phyloP scores from a whole-genome alignment of 2,888 invertebrate species.

The Resseliella maxima region DNA sequence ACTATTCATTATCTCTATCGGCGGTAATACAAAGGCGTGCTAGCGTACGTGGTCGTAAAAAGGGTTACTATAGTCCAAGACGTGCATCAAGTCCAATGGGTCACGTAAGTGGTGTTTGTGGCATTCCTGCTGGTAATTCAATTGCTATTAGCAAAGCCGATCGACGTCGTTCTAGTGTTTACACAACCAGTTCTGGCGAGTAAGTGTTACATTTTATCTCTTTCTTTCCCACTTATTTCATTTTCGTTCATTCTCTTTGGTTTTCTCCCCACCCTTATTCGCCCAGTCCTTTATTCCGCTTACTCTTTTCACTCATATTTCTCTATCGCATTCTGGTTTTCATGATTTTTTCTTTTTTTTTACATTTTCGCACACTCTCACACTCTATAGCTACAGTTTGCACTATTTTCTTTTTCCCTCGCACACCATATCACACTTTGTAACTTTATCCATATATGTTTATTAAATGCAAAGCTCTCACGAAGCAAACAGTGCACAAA shows the following conservation, averaged over 20 bases:
- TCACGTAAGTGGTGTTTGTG: conserved; percentile 64
- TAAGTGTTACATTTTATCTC: conserved; percentile 67
- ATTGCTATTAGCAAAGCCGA: conserved; percentile 61
- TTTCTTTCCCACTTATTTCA: neutral
- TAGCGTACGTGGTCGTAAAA: conserved; percentile 76
- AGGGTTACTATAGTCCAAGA: conserved; percentile 72
- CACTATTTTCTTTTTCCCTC: too few species aligned
- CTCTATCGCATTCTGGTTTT: too few species aligned
- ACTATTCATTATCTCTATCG: conserved; percentile 87
- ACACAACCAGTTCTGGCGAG: conserved; percentile 90
- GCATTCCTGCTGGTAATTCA: conserved; percentile 60
- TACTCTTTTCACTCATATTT: too few species aligned
- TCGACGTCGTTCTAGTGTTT: conserved; percentile 77
- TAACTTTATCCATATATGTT: neutral
- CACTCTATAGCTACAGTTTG: too few species aligned
- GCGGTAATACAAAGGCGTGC: conserved; percentile 85
- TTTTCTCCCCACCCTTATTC: too few species aligned
- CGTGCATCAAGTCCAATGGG: conserved; percentile 72
- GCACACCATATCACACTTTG: too few species aligned
- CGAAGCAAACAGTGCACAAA: neutral
- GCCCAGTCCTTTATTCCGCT: too few species aligned
- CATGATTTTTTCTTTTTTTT: too few species aligned
- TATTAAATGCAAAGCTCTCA: too few species aligned
- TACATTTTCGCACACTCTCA: too few species aligned
- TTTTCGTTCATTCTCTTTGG: neutral